These are phyloP conservation scores for roundworm (Caenorhabditis elegans) DNA, from an alignment of 1,140 invertebrate species.

Conservation along the genomic window WBcel235 BX284605.5:10704501-10705000, in stretches of 20 bases:
- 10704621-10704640: neutral
- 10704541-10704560: neutral
- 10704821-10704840: neutral
- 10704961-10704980: neutral
- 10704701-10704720: neutral
- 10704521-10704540: neutral
- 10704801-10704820: neutral
- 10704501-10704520: neutral
- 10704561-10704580: neutral
- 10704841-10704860: neutral
- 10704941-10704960: neutral
- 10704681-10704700: slow-evolving; percentile 15
- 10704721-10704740: neutral
- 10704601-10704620: neutral
- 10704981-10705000: too few species aligned
- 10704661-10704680: neutral
- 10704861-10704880: slow-evolving; percentile 9
- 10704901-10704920: neutral
- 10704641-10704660: neutral
- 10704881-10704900: slow-evolving; percentile 9
- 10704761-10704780: neutral
- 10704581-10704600: slow-evolving; percentile 5
- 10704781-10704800: neutral
- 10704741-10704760: neutral
- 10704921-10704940: neutral